Evolutionary conservation across 2,113 vertebrate genomes (phyloP).

Genomic region (Marmota flaviventris): DNA sequence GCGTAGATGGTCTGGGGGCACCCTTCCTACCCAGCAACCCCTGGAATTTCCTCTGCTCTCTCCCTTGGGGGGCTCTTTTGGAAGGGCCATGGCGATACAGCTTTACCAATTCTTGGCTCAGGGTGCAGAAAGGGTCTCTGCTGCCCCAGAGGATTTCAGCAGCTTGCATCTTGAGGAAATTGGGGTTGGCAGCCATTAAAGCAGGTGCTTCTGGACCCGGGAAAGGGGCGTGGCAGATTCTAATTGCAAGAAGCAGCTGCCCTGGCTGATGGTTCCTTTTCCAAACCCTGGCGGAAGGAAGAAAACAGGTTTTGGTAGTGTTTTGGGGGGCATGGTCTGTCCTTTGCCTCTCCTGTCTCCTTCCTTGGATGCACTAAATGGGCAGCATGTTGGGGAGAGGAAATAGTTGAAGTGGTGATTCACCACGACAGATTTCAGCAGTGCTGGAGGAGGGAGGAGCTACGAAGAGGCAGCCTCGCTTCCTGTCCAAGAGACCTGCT

Average conservation of each 20-base stretch:
- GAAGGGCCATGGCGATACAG: not conserved
- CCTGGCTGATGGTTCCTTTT: not conserved
- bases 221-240: not conserved
- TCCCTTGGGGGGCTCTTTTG: not conserved
- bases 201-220: not conserved
- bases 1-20: not conserved
- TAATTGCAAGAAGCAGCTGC: not conserved
- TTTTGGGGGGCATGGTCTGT: not conserved
- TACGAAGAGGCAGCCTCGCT: not conserved
- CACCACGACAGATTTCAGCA: not conserved
- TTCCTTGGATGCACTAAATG: not conserved
- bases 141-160: not conserved
- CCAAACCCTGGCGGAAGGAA: not conserved
- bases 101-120: not conserved
- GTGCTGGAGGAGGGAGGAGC: not conserved
- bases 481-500: not conserved
- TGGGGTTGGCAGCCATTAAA: not conserved
- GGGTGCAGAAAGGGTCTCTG: not conserved
- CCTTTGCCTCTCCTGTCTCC: not conserved
- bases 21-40: no score
- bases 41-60: not conserved
- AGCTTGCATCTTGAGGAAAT: not conserved
- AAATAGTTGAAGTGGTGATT: not conserved
- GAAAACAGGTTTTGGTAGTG: not conserved
- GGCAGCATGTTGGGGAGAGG: not conserved